A percentile compares a stretch with the other conserved stretches of the same genome.
phyloP scores from a whole-genome alignment of 2,113 vertebrate genomes.

The Nannospalax galili region DNA sequence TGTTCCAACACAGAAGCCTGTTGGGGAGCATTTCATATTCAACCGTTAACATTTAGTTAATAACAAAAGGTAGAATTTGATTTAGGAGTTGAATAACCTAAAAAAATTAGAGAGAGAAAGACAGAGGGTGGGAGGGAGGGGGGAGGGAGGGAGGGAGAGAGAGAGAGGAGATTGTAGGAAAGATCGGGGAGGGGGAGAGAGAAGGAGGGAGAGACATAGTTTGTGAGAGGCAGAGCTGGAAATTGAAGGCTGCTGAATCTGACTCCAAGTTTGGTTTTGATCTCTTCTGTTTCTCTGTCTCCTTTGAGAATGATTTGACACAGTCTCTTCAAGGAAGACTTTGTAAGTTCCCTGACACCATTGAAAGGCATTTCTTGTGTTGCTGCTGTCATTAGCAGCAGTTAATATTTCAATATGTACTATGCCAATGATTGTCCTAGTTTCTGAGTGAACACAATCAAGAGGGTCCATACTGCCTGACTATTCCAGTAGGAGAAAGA shows the following conservation, averaged over 20 bases:
- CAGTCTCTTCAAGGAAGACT: not conserved
- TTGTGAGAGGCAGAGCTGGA: not conserved
- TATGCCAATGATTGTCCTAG: not conserved
- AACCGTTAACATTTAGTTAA: not conserved
- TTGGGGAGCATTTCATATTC: not conserved
- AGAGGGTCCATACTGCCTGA: not conserved
- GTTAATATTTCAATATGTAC: not conserved
- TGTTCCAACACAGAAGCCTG: not conserved
- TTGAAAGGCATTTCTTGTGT: not conserved
- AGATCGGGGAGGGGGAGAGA: too few species aligned
- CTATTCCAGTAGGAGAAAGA: slow-evolving; percentile 23
- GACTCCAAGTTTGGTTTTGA: slow-evolving; percentile 9
- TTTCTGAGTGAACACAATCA: not conserved
- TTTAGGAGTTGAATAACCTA: not conserved
- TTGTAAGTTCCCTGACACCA: not conserved
- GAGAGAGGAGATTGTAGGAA: too few species aligned
- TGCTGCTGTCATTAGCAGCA: not conserved
- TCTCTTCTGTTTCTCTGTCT: not conserved
- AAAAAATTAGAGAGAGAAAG: not conserved
- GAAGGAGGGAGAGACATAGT: not conserved
- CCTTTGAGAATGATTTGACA: not conserved
- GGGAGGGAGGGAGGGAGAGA: not conserved
- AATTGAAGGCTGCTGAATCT: not conserved
- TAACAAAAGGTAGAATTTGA: not conserved
- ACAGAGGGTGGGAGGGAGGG: not conserved